Evolutionary conservation across 2,888 invertebrate genomes (phyloP).

Genomic region (Eilema sororculum): DNA sequence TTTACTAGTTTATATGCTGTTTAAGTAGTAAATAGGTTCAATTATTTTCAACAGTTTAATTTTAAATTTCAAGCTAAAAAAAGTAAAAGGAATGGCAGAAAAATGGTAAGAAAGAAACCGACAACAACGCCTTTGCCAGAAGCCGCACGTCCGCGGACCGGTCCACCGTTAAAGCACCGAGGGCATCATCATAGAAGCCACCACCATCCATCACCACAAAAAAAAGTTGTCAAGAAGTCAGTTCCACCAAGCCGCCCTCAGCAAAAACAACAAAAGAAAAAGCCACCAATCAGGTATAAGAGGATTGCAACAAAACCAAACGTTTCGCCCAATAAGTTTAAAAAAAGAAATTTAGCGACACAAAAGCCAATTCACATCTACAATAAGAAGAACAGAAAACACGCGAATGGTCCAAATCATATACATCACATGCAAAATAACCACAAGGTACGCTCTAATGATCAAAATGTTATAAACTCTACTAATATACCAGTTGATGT

Average conservation of each 20-base stretch:
- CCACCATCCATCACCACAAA: constrained; percentile 16
- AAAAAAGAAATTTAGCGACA: constrained; percentile 44
- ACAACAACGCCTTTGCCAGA: neutral
- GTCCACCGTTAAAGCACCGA: constrained; percentile 2
- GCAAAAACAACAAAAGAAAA: constrained; percentile 28
- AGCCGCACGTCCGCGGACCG: constrained; percentile 2
- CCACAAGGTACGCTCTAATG: constrained; percentile 30
- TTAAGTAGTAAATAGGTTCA: neutral
- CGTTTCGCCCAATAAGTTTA: constrained; percentile 26
- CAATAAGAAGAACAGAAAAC: constrained; percentile 27
- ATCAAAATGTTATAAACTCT: too few relatives aligned
- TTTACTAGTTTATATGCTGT: neutral
- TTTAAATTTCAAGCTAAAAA: constrained; percentile 25
- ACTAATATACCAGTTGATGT: neutral
- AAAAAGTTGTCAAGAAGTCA: constrained; percentile 34
- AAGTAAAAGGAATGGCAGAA: constrained; percentile 17
- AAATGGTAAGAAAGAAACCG: constrained; percentile 15
- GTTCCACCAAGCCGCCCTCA: neutral
- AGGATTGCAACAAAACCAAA: constrained; percentile 20
- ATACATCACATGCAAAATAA: constrained; percentile 13
- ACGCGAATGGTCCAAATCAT: constrained; percentile 26
- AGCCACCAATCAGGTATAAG: constrained; percentile 28
- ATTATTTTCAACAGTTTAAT: neutral
- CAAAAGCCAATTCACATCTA: constrained; percentile 37
- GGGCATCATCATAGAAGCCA: constrained; percentile 16